Evolutionary conservation across 2,888 invertebrate genomes (phyloP).

Genomic region (Ramazzottius varieornatus): DNA sequence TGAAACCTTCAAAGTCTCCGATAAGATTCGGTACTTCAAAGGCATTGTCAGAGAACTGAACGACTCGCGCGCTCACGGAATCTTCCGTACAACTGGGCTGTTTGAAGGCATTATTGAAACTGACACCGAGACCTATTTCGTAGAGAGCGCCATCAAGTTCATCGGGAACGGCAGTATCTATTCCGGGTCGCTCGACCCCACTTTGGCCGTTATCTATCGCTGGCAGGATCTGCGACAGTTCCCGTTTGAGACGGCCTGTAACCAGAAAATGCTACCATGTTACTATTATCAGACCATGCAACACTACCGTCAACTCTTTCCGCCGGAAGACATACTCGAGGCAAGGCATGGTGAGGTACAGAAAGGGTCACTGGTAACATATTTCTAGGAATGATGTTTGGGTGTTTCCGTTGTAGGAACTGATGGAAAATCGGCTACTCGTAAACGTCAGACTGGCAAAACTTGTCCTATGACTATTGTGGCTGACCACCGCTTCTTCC

Average conservation of each 20-base stretch:
- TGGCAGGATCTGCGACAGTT: background rate
- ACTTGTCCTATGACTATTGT: background rate
- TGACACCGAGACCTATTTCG: background rate
- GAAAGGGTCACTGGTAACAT: no score
- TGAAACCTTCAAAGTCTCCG: background rate
- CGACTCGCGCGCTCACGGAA: background rate
- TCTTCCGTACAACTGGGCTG: background rate
- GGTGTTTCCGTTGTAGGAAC: no score
- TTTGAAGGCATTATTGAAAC: background rate
- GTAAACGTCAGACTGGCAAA: no score
- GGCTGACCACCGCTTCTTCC: background rate
- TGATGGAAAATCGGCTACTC: no score
- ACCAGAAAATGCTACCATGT: background rate
- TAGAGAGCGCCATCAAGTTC: background rate
- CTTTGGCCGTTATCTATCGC: background rate
- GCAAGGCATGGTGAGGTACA: background rate
- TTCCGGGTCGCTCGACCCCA: background rate
- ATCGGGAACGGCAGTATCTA: background rate
- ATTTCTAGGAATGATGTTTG: no score
- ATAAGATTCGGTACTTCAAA: background rate
- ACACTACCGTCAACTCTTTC: background rate
- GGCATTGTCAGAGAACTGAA: background rate
- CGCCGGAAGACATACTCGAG: background rate
- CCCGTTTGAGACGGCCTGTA: background rate
- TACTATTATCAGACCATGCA: background rate